phyloP scores from a whole-genome alignment of 2,888 invertebrate species.

The Rhamnusium bicolor region DNA sequence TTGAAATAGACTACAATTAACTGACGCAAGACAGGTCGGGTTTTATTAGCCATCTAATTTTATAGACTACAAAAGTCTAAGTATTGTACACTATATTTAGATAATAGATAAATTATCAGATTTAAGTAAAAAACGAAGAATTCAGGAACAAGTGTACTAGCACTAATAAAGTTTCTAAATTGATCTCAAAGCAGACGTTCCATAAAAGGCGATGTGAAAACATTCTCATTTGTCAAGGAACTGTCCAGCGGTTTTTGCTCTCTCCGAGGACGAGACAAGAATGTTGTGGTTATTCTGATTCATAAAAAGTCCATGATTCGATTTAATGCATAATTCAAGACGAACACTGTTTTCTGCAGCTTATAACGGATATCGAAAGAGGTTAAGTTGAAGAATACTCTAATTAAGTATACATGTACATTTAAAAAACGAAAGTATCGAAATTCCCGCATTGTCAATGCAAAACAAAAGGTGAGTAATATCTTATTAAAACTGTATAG shows the following conservation, averaged over 20 bases:
- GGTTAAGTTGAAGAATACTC: constrained; percentile 41
- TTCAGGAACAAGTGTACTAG: constrained; percentile 37
- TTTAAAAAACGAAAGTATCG: constrained; percentile 41
- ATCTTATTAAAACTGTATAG: too few relatives aligned
- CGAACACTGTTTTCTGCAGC: constrained; percentile 41
- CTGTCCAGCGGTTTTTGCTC: constrained; percentile 24
- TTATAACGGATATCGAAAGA: constrained; percentile 48
- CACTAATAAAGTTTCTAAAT: constrained; percentile 39
- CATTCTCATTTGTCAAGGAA: constrained; percentile 36
- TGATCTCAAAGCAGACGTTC: constrained; percentile 35
- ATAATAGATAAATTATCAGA: constrained; percentile 3
- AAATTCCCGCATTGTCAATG: constrained; percentile 5
- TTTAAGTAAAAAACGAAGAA: constrained; percentile 11
- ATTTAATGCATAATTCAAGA: constrained; percentile 46
- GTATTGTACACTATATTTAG: too few relatives aligned
- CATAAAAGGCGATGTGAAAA: constrained; percentile 47
- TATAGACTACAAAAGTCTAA: too few relatives aligned
- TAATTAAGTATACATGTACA: neutral
- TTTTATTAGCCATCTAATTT: too few relatives aligned
- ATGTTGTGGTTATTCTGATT: neutral
- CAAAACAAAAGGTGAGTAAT: too few relatives aligned
- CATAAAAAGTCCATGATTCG: constrained; percentile 14
- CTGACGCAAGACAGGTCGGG: too few relatives aligned
- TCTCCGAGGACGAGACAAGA: constrained; percentile 2
- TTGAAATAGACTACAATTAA: too few relatives aligned